Percentiles rank a stretch among this genome's conserved stretches.
These are phyloP conservation scores for Trididemnum miniatum DNA, from an alignment of 23 tunicate species.

Conservation along the genomic window DNA sequence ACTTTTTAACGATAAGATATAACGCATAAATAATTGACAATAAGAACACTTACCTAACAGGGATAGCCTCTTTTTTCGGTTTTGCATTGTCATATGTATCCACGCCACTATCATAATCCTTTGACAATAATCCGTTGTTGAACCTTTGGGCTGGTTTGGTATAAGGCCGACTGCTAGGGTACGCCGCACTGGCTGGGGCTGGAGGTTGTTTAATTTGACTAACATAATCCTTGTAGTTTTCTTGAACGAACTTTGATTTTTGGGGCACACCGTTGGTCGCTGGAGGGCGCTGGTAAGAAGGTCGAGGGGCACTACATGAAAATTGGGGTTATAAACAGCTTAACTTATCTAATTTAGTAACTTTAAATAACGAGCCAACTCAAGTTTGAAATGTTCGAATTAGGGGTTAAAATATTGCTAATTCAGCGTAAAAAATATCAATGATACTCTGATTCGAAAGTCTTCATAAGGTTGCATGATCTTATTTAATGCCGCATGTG, in stretches of 20 bases:
- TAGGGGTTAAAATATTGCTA: too few relatives aligned
- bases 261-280: slow-evolving; percentile 46
- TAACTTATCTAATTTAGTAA: too few relatives aligned
- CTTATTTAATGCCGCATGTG: too few relatives aligned
- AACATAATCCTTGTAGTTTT: slow-evolving; percentile 71
- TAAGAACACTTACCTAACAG: slow-evolving; percentile 50
- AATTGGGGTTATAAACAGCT: too few relatives aligned
- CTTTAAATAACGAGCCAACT: too few relatives aligned
- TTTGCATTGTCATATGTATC: slow-evolving; percentile 80
- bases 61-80: slow-evolving; percentile 65
- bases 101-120: slow-evolving; percentile 92
- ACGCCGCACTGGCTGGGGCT: slow-evolving; percentile 11
- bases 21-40: too few relatives aligned
- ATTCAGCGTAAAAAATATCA: too few relatives aligned
- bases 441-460: too few relatives aligned
- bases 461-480: too few relatives aligned
- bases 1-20: too few relatives aligned
- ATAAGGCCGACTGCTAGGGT: slow-evolving; percentile 49
- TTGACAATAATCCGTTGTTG: slow-evolving; percentile 53
- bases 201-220: slow-evolving; percentile 47
- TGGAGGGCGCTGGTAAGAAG: slow-evolving; percentile 41
- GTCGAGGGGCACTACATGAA: background rate
- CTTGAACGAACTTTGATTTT: slow-evolving; percentile 70
- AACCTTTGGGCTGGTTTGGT: slow-evolving; percentile 1
- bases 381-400: too few relatives aligned